Evolutionary conservation across 1,140 invertebrate species (phyloP).

Genomic region (Drosophila micromelanica): DNA sequence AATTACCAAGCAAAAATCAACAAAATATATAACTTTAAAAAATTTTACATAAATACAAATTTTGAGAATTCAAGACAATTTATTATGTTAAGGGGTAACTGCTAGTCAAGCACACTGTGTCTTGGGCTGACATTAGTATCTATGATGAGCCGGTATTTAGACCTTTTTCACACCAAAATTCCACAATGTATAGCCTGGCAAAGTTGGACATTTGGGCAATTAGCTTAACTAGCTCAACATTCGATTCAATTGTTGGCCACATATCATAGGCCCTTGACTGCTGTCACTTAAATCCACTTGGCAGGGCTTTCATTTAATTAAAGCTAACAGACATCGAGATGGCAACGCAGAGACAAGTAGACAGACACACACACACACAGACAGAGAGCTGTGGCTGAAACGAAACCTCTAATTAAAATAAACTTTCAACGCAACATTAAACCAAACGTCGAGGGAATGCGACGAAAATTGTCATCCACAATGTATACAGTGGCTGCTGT

Average conservation of each 20-base stretch:
- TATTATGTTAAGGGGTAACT: neutral
- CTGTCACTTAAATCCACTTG: conserved; percentile 27
- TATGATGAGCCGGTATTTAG: neutral
- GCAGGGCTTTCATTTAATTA: conserved; percentile 46
- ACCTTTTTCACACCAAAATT: conserved; percentile 11
- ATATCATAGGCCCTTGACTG: conserved; percentile 22
- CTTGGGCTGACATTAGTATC: neutral
- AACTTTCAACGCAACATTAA: conserved; percentile 60
- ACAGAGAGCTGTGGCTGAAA: conserved; percentile 16
- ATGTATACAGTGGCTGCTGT: conserved; percentile 31
- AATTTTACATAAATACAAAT: too few relatives aligned
- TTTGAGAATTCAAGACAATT: too few relatives aligned
- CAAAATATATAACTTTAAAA: too few relatives aligned
- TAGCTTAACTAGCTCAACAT: conserved; percentile 19
- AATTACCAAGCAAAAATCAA: too few relatives aligned
- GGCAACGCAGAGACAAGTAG: neutral
- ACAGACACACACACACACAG: neutral
- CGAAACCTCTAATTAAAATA: conserved; percentile 55
- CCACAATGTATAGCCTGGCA: neutral
- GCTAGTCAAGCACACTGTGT: neutral
- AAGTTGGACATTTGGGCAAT: conserved; percentile 21
- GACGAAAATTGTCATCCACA: conserved; percentile 39
- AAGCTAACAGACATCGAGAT: conserved; percentile 17
- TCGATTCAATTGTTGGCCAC: conserved; percentile 25
- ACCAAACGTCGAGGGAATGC: conserved; percentile 36